Evolutionary conservation across 2,797 vertebrate genomes (phyloP).

Genomic region (Lithobates sylvaticus): DNA sequence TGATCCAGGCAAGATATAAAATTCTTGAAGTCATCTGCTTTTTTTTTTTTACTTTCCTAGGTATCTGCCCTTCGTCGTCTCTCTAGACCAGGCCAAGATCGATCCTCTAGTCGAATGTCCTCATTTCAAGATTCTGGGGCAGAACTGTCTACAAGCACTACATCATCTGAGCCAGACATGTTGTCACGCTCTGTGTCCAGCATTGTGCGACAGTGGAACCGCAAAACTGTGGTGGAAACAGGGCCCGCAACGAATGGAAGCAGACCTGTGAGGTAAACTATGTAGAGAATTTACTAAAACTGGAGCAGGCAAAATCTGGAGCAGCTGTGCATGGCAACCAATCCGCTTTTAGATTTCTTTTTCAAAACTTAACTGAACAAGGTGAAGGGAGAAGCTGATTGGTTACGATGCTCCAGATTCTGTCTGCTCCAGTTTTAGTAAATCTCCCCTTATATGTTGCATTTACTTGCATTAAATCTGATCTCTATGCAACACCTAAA

Average conservation of each 20-base stretch:
- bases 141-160: conserved; percentile 89
- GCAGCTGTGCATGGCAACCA: no score
- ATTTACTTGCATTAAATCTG: no score
- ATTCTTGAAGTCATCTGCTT: neutral
- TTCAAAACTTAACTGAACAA: no score
- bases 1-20: neutral
- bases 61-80: conserved; percentile 90
- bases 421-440: no score
- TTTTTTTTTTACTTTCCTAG: conserved; percentile 61
- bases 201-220: conserved; percentile 96
- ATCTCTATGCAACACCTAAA: no score
- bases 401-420: no score
- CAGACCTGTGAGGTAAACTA: conserved; percentile 75
- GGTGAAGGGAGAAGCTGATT: no score
- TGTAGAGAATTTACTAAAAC: neutral
- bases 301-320: no score
- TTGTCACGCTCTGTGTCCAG: conserved; percentile 86
- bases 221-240: conserved; percentile 86
- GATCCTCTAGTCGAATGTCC: conserved; percentile 78
- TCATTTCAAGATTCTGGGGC: conserved; percentile 85
- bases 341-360: no score
- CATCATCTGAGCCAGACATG: conserved; percentile 87
- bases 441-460: no score
- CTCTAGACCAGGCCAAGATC: conserved; percentile 93
- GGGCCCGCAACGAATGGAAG: conserved; percentile 70